Conservation (phyloP, 2,888 invertebrate genomes). For the Lamproptera curius region DNA sequence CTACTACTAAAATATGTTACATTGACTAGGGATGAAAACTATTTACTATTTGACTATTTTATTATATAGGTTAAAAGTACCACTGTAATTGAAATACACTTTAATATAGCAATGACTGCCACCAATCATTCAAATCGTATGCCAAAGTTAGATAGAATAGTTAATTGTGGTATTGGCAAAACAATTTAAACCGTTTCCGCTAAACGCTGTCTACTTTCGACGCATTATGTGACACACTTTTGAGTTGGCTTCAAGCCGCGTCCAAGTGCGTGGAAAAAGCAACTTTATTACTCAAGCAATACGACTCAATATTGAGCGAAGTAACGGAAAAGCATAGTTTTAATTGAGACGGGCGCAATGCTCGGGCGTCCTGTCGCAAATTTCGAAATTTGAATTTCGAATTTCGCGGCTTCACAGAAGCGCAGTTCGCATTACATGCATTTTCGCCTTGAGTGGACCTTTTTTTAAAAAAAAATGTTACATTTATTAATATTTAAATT, state of each 20-base stretch:
- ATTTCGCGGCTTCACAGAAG: slow-evolving; percentile 43
- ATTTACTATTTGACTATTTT: too few relatives aligned
- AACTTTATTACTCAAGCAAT: slow-evolving; percentile 35
- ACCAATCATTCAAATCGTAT: too few relatives aligned
- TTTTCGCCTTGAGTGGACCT: slow-evolving; percentile 4
- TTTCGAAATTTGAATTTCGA: slow-evolving; percentile 64
- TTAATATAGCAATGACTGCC: too few relatives aligned
- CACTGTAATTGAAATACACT: too few relatives aligned
- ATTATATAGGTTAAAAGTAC: too few relatives aligned
- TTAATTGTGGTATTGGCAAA: too few relatives aligned
- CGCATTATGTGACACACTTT: slow-evolving; percentile 63
- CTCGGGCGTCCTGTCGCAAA: slow-evolving; percentile 46
- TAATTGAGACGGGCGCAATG: slow-evolving; percentile 46
- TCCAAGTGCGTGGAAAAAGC: slow-evolving; percentile 37
- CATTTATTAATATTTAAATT: too few relatives aligned
- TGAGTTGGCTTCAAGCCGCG: slow-evolving; percentile 72
- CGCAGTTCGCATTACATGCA: slow-evolving; percentile 16
- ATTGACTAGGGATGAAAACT: too few relatives aligned
- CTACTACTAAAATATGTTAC: too few relatives aligned
- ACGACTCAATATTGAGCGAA: slow-evolving; percentile 27
- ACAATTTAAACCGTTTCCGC: slow-evolving; percentile 9
- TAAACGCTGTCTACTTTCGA: slow-evolving; percentile 11
- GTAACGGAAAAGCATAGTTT: slow-evolving; percentile 31
- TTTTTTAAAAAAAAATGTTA: too few relatives aligned
- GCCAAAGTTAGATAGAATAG: too few relatives aligned